Base-by-base conservation (phyloP, 2,797 vertebrate species). In the Harpagifer antarcticus region DNA sequence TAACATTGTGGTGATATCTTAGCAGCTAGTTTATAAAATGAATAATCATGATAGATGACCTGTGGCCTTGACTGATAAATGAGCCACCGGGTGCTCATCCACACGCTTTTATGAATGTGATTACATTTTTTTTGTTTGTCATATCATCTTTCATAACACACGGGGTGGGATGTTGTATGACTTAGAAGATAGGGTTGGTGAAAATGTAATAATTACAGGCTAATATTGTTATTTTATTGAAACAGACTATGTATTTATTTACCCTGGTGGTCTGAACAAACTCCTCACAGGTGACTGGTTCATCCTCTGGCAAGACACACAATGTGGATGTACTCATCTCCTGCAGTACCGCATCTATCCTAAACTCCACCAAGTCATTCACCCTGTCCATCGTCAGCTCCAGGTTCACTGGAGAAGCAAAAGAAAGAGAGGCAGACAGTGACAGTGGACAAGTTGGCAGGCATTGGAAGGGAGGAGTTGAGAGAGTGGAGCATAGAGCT, bases 211-310 rank as follows among this genome's bases (percentile, higher is more conserved):
- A 48, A 52, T 19, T n/a, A 42, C 16, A 66, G 5, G 71, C 12
- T 54, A n/a, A 37, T 20, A 50, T 1, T 23, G 5, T 52, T 14
- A 43, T 47, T 58, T 58, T 23, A 16, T 62, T 42, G 14, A 37
- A 60, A 27, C 4, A 20, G 54, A 20, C 17, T 0, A 8, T n/a
- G 45, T 37, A n/a, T 56, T 47, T 19, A 42, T 79, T 79, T 89
- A 98, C 98, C 96, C 95, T 96, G 62, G 97, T 98, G 68, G 92
- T 95, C 65, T 95, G 96, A 66, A 97, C 92, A 92, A 99, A 97
- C 66, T 96, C 94, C 16, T 97, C 97, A 69, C 96, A 98, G 65
- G 90, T 93, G 58, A 96, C 84, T 0, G 97, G 96, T 45, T 97
- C 95, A 3, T 96, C 95, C 33, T 95, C 93, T 48, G 98, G 97